Conservation (phyloP, 2,113 vertebrate species). For the Megalops atlanticus region DNA sequence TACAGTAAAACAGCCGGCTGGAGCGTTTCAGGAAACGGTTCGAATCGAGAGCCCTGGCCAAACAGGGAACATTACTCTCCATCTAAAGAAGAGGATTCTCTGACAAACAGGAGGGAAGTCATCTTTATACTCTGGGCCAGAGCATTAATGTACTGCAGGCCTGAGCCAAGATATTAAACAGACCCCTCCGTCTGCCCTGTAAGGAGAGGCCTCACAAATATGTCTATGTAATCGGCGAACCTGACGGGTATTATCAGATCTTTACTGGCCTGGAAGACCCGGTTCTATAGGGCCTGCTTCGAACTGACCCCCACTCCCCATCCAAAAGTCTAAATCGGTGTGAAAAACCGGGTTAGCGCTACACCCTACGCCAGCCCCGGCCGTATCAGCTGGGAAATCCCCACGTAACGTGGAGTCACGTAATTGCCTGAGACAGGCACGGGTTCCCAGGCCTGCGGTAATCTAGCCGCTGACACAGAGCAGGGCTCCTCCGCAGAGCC, state of each 20-base stretch:
- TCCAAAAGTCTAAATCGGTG: background rate
- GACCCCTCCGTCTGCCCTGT: conserved; percentile 16
- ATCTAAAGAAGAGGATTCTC: background rate
- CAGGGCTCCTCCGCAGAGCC: background rate
- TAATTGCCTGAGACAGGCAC: background rate
- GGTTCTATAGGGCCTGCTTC: background rate
- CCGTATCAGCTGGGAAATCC: conserved; percentile 1
- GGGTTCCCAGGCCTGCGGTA: background rate
- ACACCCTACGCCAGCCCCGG: background rate
- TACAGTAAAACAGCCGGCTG: background rate
- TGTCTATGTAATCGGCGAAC: background rate
- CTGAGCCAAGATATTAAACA: conserved; percentile 30
- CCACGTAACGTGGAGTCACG: background rate
- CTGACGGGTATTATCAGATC: background rate
- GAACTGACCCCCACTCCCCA: background rate
- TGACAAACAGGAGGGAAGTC: background rate
- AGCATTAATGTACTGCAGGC: conserved; percentile 12
- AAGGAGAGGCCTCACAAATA: conserved; percentile 7
- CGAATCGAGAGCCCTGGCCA: background rate
- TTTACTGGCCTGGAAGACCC: background rate
- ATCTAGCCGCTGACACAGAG: conserved; percentile 13
- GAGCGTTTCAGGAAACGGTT: background rate
- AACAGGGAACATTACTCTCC: background rate
- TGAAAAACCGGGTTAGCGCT: background rate
- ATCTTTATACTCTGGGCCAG: conserved; percentile 12